These are phyloP conservation scores for Thysanoteuthis rhombus DNA, from an alignment of 2,888 invertebrate genomes.

Conservation along the genomic window DNA sequence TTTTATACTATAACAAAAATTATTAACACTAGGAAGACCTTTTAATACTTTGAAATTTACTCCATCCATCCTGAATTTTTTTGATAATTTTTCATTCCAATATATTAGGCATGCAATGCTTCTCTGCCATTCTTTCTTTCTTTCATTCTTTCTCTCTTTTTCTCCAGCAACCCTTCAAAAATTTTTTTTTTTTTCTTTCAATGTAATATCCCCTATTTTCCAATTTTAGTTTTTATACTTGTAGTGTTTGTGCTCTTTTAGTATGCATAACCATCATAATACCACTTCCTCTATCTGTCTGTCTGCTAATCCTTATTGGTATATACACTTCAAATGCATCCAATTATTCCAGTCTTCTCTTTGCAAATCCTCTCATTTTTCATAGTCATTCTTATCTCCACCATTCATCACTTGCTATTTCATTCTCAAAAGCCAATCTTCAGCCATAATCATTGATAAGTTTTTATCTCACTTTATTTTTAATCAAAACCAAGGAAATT, in stretches of 20 bases:
- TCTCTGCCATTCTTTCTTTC: neutral
- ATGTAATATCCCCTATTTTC: neutral
- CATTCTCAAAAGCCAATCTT: neutral
- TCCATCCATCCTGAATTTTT: no score
- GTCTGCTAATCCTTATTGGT: neutral
- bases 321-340: no score
- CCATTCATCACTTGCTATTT: neutral
- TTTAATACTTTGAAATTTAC: no score
- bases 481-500: no score
- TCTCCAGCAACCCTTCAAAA: neutral
- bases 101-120: neutral
- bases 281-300: neutral
- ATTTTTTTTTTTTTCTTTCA: neutral
- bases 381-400: neutral
- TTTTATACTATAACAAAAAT: no score
- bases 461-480: neutral
- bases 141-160: no score
- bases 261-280: neutral
- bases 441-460: neutral
- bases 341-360: neutral
- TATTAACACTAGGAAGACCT: no score
- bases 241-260: neutral
- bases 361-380: neutral
- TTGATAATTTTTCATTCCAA: neutral
- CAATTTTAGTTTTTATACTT: neutral